A percentile compares a stretch with the other conserved stretches of the same genome.
Conservation (phyloP, 2,797 vertebrate species). For the Coreius guichenoti region DNA sequence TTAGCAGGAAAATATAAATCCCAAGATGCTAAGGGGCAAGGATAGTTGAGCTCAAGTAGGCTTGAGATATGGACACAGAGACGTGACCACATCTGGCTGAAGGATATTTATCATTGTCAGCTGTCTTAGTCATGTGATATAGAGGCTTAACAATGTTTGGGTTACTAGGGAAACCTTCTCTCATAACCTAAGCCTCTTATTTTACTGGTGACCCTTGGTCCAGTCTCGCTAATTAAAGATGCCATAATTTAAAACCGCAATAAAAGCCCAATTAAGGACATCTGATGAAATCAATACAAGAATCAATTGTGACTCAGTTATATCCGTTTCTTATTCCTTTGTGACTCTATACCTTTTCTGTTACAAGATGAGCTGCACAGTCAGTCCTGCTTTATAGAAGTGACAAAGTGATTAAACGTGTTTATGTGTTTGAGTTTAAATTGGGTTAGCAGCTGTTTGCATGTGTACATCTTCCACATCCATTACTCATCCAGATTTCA, state of each 20-base stretch:
- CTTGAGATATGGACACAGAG: conserved; percentile 12
- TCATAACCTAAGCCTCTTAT: neutral
- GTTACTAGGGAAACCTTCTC: conserved; percentile 19
- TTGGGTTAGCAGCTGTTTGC: neutral
- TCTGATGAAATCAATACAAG: neutral
- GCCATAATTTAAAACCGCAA: conserved; percentile 18
- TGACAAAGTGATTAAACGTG: neutral
- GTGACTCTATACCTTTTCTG: neutral
- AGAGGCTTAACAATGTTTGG: conserved; percentile 23
- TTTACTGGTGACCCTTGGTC: conserved; percentile 10
- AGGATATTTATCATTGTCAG: conserved; percentile 6
- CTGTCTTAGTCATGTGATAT: conserved; percentile 4
- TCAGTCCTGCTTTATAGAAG: conserved; percentile 2
- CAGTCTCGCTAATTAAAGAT: conserved; percentile 29
- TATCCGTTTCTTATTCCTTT: neutral
- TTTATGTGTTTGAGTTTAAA: conserved; percentile 1
- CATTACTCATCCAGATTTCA: too few relatives aligned
- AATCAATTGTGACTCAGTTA: neutral
- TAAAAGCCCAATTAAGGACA: neutral
- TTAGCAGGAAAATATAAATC: neutral
- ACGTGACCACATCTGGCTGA: neutral
- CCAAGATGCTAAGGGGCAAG: neutral
- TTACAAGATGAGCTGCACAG: neutral
- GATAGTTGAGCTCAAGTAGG: neutral
- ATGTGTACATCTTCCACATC: neutral